A percentile compares a stretch with the other conserved stretches of the same genome.
These are phyloP conservation scores for Tenthredo scrophulariae DNA, from an alignment of 2,888 invertebrate species.

Conservation along the genomic window DNA sequence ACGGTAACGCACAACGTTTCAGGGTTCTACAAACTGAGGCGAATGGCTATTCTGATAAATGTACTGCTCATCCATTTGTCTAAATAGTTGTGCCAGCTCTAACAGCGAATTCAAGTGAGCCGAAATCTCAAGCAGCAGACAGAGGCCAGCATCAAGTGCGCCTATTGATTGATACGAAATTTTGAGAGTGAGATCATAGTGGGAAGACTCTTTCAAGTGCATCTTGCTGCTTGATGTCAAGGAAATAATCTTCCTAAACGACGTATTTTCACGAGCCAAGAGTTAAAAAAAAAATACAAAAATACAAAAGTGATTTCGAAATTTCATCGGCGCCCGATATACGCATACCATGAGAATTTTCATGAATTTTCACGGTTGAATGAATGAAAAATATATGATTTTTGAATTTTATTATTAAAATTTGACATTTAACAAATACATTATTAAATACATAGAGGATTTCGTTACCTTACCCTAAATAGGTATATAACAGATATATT, in stretches of 20 bases:
- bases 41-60: neutral
- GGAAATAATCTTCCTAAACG: neutral
- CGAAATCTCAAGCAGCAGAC: neutral
- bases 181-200: neutral
- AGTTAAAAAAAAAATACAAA: neutral
- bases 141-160: neutral
- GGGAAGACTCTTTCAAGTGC: neutral
- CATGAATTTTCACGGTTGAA: neutral
- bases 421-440: slow-evolving; percentile 60
- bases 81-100: neutral
- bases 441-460: slow-evolving; percentile 56
- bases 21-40: neutral
- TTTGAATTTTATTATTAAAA: slow-evolving; percentile 60
- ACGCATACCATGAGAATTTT: no score
- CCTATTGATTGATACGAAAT: neutral
- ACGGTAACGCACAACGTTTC: neutral
- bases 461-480: slow-evolving; percentile 36
- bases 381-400: neutral
- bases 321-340: neutral
- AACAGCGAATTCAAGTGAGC: neutral
- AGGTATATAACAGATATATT: slow-evolving; percentile 16
- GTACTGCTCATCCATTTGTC: neutral
- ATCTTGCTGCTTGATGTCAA: neutral
- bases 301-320: neutral
- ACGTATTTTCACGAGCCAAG: neutral